phyloP scores from a whole-genome alignment of 2,113 vertebrate species.

The Otocyon megalotis region DNA sequence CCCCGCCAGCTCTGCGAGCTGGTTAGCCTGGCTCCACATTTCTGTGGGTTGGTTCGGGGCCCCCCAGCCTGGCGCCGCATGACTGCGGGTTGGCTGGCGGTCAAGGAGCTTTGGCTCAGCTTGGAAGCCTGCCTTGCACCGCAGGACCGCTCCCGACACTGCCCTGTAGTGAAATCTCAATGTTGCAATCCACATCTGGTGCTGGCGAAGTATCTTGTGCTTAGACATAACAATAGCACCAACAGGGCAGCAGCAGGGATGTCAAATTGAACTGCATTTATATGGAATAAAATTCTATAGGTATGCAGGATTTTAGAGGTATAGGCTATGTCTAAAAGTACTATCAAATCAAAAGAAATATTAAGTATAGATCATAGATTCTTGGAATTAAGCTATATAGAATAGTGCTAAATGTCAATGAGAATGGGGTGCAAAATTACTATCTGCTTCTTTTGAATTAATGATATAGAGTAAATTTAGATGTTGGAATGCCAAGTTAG shows the following conservation, averaged over 20 bases:
- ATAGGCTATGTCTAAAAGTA: no score
- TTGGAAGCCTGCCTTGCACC: no score
- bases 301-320: background rate
- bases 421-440: background rate
- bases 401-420: no score
- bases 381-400: background rate
- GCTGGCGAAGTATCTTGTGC: background rate
- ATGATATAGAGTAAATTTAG: background rate
- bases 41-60: no score
- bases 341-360: background rate
- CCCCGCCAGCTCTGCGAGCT: no score
- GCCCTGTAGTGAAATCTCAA: no score
- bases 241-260: background rate
- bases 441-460: background rate
- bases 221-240: background rate
- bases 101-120: no score
- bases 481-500: background rate
- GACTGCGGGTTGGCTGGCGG: no score
- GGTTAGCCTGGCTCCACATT: no score
- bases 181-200: no score
- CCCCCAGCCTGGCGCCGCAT: no score
- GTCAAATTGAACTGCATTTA: background rate
- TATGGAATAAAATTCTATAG: background rate
- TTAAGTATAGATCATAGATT: background rate
- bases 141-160: no score